Conservation (phyloP, 1,140 invertebrate species). For the Pteromalus puparum region DNA sequence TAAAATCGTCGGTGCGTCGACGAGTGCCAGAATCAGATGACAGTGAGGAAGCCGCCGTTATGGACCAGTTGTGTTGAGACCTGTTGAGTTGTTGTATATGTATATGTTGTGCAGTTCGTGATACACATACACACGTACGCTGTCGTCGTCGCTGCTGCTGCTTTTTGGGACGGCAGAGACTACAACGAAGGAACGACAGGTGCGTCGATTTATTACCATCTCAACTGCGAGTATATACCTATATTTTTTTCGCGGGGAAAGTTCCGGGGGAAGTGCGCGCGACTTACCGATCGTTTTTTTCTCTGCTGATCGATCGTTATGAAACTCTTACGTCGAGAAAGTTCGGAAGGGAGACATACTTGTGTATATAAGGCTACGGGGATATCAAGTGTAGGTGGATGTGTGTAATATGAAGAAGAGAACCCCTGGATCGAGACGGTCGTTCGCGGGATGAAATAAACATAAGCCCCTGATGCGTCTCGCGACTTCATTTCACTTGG, state of each 20-base stretch:
- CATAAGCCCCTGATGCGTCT: too few relatives aligned
- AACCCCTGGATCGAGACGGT: not conserved
- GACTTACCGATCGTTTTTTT: not conserved
- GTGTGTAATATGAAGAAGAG: not conserved
- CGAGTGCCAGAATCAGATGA: not conserved
- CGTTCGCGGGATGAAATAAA: too few relatives aligned
- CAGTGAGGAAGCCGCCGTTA: not conserved
- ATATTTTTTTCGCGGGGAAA: not conserved
- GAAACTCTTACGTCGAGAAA: not conserved
- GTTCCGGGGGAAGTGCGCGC: not conserved
- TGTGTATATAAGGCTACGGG: not conserved
- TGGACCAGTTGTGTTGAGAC: slow-evolving; percentile 11
- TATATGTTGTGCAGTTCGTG: slow-evolving; percentile 4
- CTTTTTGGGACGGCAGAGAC: not conserved
- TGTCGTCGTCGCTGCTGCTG: not conserved
- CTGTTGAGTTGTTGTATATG: not conserved
- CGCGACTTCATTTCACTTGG: too few relatives aligned
- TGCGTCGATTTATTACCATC: not conserved
- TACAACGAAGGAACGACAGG: not conserved
- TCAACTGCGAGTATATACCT: too few relatives aligned
- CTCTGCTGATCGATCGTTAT: not conserved
- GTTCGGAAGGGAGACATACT: not conserved
- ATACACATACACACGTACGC: not conserved
- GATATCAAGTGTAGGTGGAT: not conserved
- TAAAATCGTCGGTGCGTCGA: not conserved